Conservation (phyloP, 1,140 invertebrate species). For the Plectus sambesii region DNA sequence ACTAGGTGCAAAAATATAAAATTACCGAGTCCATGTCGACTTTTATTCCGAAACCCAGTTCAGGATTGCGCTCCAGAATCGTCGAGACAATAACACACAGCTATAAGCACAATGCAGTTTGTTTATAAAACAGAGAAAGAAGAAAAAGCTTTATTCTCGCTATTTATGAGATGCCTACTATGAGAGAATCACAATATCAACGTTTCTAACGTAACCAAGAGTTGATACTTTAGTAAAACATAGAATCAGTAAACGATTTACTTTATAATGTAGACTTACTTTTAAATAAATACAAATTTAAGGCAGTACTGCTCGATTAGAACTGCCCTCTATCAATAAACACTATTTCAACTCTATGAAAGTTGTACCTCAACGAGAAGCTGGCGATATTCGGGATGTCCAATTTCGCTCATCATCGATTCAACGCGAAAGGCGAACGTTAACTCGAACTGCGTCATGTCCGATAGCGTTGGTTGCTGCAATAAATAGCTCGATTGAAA, state of each 20-base stretch:
- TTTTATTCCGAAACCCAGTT: conserved; percentile 66
- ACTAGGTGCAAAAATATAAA: conserved; percentile 2
- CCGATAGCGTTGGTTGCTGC: conserved; percentile 79
- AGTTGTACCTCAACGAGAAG: conserved; percentile 67
- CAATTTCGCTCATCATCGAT: conserved; percentile 74
- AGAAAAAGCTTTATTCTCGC: too few species aligned
- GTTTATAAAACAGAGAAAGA: too few species aligned
- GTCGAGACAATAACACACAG: conserved; percentile 68
- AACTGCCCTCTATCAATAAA: too few species aligned
- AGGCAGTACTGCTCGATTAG: too few species aligned
- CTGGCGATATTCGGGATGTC: conserved; percentile 77
- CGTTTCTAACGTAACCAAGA: too few species aligned
- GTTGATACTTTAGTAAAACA: too few species aligned
- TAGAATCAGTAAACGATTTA: conserved; percentile 21
- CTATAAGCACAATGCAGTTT: too few species aligned
- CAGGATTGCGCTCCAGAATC: conserved; percentile 83
- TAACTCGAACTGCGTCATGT: conserved; percentile 90
- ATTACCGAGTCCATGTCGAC: conserved; percentile 21
- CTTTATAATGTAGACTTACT: conserved; percentile 6
- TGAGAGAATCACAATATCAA: too few species aligned
- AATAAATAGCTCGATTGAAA: too few species aligned
- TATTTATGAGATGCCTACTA: too few species aligned
- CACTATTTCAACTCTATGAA: too few species aligned
- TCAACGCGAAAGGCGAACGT: conserved; percentile 92
- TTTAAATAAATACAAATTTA: conserved; percentile 12